Base-by-base conservation (phyloP, 2,797 vertebrate genomes). In the Crenuchus spilurus region DNA sequence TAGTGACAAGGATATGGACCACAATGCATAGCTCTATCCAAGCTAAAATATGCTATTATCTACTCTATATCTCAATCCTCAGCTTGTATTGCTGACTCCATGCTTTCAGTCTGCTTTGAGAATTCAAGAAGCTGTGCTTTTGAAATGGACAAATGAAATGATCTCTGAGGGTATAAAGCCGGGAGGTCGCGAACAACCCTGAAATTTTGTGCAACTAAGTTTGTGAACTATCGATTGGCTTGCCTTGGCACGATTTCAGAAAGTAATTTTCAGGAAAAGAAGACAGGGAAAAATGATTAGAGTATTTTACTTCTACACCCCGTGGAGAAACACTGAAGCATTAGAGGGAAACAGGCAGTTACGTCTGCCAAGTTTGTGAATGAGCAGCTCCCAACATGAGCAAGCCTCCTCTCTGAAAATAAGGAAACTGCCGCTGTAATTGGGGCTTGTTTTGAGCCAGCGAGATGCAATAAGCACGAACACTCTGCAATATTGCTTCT, bases 191-290 rank as follows among this genome's bases (percentile, higher is more conserved):
- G 52, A 68, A 52, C 11, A 74, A 80, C 62, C 54, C 35, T 76
- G 39, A 81, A 81, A 58, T 80, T 87, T 48, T 72, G 28, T 65
- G 13, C 68, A 60, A 35, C 46, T 69, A 31, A 82, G 72, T 63
- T 84, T 69, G 58, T 60, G 67, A 82, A 81, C 48, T 84, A 90
- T 89, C 41, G 84, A 88, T 86, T 68, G 35, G 41, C 70, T 84
- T 78, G 82, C 37, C 80, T 81, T 82, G 81, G 77, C 80, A 73
- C 74, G 6, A 3, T 82, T 86, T 88, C 42, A 85, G 80, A 70
- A 84, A 78, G 55, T 70, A 63, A 86, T 85, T 81, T 72, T 68
- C 22, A 64, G 57, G 64, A 33, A 64, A 65, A 58, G 39, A 60
- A 58, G 26, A 35, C 58, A 33, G n/a, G n/a, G 22, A 39, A 10